Percentiles rank a stretch among this genome's conserved stretches.
Evolutionary conservation across 2,888 invertebrate species (phyloP).

Genomic region (Drosophila leonis): DNA sequence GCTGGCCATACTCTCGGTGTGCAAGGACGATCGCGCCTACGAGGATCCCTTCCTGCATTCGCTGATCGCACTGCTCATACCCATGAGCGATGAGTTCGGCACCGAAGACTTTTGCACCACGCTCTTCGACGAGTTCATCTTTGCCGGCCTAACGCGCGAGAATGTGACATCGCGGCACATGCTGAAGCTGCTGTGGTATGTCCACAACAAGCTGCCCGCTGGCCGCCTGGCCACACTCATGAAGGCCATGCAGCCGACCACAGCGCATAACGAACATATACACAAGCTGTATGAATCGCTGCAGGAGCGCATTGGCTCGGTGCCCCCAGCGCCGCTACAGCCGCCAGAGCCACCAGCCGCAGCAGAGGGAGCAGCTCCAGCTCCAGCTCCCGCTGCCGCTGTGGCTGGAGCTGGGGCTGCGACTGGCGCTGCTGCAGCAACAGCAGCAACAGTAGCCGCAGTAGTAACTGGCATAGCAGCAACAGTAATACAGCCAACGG

Average conservation of each 20-base stretch:
- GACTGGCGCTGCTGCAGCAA: not conserved
- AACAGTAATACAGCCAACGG: not conserved
- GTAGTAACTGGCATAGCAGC: slow-evolving; percentile 74
- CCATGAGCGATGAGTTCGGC: slow-evolving; percentile 96
- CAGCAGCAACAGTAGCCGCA: slow-evolving; percentile 62
- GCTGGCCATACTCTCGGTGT: slow-evolving; percentile 95
- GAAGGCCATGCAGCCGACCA: slow-evolving; percentile 86
- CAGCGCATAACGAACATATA: slow-evolving; percentile 94
- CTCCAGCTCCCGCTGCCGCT: slow-evolving; percentile 86
- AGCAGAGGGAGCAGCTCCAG: slow-evolving; percentile 87
- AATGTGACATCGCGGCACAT: slow-evolving; percentile 95
- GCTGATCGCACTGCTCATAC: slow-evolving; percentile 91
- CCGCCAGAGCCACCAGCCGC: slow-evolving; percentile 87
- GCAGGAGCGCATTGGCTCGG: slow-evolving; percentile 90
- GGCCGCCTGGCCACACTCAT: slow-evolving; percentile 87
- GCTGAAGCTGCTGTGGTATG: slow-evolving; percentile 94
- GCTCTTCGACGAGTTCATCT: slow-evolving; percentile 97
- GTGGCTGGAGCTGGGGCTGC: not conserved
- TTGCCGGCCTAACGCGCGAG: slow-evolving; percentile 94
- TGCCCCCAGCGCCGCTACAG: slow-evolving; percentile 86
- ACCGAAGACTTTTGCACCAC: slow-evolving; percentile 98
- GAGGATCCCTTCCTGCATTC: slow-evolving; percentile 98
- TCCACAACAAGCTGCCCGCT: slow-evolving; percentile 92
- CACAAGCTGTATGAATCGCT: slow-evolving; percentile 92
- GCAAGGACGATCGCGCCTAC: slow-evolving; percentile 96